Evolutionary conservation across 2,797 vertebrate species (phyloP), one percentile per base, ranked within the genome.

Genomic region (Tokudaia muenninki): DNA sequence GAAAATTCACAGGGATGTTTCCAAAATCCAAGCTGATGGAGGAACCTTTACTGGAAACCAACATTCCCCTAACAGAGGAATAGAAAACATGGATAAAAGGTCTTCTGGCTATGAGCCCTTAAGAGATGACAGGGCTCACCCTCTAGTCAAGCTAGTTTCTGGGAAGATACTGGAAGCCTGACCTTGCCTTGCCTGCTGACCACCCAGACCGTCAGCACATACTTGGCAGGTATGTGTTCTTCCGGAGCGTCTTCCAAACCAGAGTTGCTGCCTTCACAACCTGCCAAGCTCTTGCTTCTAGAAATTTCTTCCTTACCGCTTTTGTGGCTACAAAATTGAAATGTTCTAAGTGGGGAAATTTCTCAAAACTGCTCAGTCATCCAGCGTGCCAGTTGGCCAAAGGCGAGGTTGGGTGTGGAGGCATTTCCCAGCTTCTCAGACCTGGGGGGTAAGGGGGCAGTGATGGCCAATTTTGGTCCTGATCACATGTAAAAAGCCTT

Each of bases 331-430:
- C 11, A 87, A 63, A 77, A 89, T 11, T n/a, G 24, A 94, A 96
- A 94, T 52, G n/a, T 74, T 91, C 87, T 88, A 88, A 83, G 65
- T 92, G 52, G 87, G 80, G 61, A 84, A 84, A 75, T 94, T 91
- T 90, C 90, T 52, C 87, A 84, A 80, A 96, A 94, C 8, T 77
- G 86, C 61, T 75, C 90, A 91, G 78, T 97, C 96, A 97, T 89
- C 86, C 90, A 97, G 94, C 96, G 94, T 41, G 70, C 83, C 92
- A 92, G 26, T 61, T 97, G 94, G 89, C 94, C 92, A 75, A 87
- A 78, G 90, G 52, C 14, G 1, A 92, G 57, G 31, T 2, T 44
- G 63, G 89, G 89, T 63, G 90, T 81, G 89, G 94, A 94, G n/a
- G 63, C 3, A 44, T 22, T 65, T 96, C 59, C 77, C 52, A 24